A percentile compares a stretch with the other conserved stretches of the same genome.
Evolutionary conservation across 2,113 vertebrate species (phyloP).

Genomic region (Anser brachyrhynchus): DNA sequence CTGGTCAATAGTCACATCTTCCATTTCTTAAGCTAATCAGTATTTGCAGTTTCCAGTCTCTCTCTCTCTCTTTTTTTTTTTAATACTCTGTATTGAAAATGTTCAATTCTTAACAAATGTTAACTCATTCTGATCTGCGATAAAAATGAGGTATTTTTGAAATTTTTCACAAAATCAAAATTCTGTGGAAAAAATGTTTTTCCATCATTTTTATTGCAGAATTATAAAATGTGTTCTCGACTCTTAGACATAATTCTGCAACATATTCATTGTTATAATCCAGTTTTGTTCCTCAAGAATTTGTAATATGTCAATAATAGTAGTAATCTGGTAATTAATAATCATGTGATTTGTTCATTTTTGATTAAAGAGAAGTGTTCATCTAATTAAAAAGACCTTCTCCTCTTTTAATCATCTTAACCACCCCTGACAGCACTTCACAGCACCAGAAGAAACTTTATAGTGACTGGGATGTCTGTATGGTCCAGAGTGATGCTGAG

Average conservation of each 20-base stretch:
- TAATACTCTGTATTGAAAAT: not conserved
- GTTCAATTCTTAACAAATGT: not conserved
- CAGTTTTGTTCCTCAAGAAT: not conserved
- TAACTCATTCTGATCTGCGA: not conserved
- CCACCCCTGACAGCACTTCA: not conserved
- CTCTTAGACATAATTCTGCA: not conserved
- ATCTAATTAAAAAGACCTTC: accelerated
- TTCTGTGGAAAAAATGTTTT: not conserved
- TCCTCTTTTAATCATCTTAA: not conserved
- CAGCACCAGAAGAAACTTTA: not conserved
- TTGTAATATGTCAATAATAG: not conserved
- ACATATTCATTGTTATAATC: not conserved
- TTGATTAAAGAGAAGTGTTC: not conserved
- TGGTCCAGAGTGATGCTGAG: accelerated
- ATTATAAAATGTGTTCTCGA: not conserved
- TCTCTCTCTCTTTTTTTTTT: not conserved
- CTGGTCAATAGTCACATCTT: slow-evolving; percentile 35
- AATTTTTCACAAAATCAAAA: not conserved
- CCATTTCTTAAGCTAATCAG: slow-evolving; percentile 31
- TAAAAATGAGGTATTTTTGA: not conserved
- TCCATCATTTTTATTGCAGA: not conserved
- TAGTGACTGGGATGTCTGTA: not conserved
- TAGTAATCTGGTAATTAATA: not conserved
- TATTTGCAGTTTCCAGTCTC: not conserved
- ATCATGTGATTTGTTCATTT: not conserved